A percentile compares a stretch with the other conserved stretches of the same genome.
phyloP scores from a whole-genome alignment of 2,113 vertebrate genomes.

The Galemys pyrenaicus region DNA sequence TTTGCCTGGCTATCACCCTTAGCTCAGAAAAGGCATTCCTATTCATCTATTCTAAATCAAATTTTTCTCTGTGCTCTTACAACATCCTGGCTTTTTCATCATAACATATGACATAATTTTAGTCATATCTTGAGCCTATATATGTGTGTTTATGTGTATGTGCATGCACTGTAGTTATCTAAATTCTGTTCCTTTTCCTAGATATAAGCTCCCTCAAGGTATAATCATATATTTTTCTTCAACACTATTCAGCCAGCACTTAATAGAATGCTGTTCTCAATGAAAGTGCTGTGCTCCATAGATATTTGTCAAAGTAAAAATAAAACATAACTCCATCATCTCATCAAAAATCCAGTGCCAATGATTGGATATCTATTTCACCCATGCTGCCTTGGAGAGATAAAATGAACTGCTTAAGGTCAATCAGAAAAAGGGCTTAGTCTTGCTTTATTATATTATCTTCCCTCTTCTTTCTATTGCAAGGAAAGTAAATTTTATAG shows the following conservation, averaged over 20 bases:
- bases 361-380: neutral
- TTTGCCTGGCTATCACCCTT: neutral
- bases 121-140: neutral
- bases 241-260: neutral
- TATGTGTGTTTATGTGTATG: neutral
- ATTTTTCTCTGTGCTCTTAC: constrained; percentile 16
- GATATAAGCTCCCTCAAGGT: neutral
- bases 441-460: neutral
- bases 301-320: constrained; percentile 44
- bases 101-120: neutral
- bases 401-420: neutral
- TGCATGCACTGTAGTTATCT: neutral
- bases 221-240: neutral
- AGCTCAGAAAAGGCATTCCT: neutral
- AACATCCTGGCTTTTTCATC: constrained; percentile 7
- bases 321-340: neutral
- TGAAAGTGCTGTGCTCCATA: neutral
- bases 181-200: neutral
- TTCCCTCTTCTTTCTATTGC: neutral
- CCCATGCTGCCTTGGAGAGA: neutral
- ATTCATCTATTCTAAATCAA: constrained; percentile 30
- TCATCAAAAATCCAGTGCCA: neutral
- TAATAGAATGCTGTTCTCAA: neutral
- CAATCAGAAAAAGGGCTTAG: constrained; percentile 25
- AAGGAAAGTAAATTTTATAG: constrained; percentile 27